Percentiles rank a stretch among this genome's conserved stretches.
Evolutionary conservation across 2,797 vertebrate genomes (phyloP).

Genomic region (Hydrocynus forskahlii): DNA sequence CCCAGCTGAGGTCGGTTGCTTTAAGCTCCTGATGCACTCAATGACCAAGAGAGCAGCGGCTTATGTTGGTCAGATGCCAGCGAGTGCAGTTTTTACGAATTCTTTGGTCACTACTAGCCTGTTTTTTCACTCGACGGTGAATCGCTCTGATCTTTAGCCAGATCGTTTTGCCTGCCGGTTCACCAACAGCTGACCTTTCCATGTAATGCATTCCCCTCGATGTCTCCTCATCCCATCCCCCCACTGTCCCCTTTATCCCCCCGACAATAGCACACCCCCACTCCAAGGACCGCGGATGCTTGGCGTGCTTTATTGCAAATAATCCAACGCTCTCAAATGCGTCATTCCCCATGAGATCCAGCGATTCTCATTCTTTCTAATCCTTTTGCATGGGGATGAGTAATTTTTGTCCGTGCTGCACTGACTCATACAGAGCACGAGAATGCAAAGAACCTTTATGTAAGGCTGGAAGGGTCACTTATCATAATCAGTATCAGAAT

Average conservation of each 20-base stretch:
- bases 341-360: neutral
- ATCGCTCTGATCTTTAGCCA: constrained; percentile 24
- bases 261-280: constrained; percentile 54
- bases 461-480: neutral
- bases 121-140: constrained; percentile 27
- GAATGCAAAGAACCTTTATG: neutral
- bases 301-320: neutral
- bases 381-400: constrained; percentile 19
- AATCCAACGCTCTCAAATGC: neutral
- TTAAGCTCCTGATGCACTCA: neutral
- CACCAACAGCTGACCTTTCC: constrained; percentile 40
- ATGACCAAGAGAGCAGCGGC: neutral
- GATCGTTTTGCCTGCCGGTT: constrained; percentile 2
- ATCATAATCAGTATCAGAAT: no score
- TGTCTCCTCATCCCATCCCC: constrained; percentile 54
- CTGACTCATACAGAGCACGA: neutral
- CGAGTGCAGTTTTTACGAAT: neutral
- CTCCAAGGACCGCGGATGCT: neutral
- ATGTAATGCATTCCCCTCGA: constrained; percentile 43
- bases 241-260: constrained; percentile 61
- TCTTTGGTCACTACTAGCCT: neutral
- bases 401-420: constrained; percentile 7
- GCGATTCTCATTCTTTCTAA: neutral
- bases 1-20: neutral
- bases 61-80: neutral